Percentiles rank a stretch among this genome's conserved stretches.
Conservation (phyloP, 2,113 vertebrate species). For the Terrapene triunguis region DNA sequence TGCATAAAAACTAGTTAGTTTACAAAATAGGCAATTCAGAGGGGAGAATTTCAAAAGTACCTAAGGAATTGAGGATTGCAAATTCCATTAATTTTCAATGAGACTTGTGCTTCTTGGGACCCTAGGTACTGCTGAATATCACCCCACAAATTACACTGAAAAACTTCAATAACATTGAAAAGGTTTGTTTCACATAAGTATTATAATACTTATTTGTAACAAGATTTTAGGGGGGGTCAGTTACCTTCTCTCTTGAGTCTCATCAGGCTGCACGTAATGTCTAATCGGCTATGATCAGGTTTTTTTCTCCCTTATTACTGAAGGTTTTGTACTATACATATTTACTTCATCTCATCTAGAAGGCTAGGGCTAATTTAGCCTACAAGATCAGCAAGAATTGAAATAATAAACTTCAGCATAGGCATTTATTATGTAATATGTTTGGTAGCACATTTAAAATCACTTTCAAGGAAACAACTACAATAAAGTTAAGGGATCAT, state of each 20-base stretch:
- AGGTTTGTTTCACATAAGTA: neutral
- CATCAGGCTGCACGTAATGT: neutral
- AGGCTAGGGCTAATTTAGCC: neutral
- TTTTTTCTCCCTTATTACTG: neutral
- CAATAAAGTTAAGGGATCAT: neutral
- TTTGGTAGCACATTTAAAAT: neutral
- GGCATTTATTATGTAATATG: neutral
- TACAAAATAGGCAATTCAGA: neutral
- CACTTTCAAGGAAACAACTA: neutral
- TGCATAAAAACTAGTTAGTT: neutral
- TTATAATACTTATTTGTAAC: neutral
- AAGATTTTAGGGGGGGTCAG: neutral
- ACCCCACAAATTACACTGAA: neutral
- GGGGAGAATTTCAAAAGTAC: neutral
- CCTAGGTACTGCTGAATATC: neutral
- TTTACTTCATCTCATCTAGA: neutral
- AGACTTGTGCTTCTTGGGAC: neutral
- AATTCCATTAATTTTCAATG: neutral
- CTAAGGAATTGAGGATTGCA: neutral
- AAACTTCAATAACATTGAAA: neutral
- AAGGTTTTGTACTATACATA: neutral
- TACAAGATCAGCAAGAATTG: neutral
- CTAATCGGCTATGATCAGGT: neutral
- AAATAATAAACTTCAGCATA: neutral
- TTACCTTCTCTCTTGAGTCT: neutral